These are phyloP conservation scores for Sycophila sp. DNA, from an alignment of 1,140 invertebrate genomes.

Conservation along the genomic window DNA sequence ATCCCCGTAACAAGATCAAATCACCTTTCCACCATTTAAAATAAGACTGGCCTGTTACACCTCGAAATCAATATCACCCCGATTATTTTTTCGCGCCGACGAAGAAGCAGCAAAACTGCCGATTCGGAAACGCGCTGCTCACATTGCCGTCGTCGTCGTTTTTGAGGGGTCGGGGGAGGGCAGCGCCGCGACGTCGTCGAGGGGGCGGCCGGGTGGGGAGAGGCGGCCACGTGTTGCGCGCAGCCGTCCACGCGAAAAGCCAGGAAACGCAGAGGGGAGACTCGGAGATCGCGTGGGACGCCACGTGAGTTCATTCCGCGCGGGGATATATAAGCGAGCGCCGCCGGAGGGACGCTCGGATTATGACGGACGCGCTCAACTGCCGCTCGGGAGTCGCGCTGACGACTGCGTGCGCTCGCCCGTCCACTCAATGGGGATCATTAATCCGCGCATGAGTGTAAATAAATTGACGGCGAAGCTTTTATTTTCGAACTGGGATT, in stretches of 20 bases:
- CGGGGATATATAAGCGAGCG: neutral
- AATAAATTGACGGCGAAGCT: no score
- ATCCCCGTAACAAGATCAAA: no score
- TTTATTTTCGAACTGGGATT: neutral
- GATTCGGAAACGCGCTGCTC: neutral
- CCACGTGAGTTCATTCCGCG: conserved; percentile 38
- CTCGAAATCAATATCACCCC: no score
- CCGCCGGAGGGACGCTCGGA: conserved; percentile 16
- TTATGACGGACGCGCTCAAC: no score
- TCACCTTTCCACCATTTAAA: no score
- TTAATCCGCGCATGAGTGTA: no score
- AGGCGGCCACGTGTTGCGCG: conserved; percentile 35
- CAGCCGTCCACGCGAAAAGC: conserved; percentile 2
- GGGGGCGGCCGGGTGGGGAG: neutral
- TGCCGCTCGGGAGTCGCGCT: no score
- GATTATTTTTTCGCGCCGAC: no score
- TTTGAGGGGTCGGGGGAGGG: no score
- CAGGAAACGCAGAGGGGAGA: conserved; percentile 9
- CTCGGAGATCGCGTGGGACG: conserved; percentile 34
- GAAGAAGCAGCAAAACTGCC: neutral
- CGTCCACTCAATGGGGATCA: no score
- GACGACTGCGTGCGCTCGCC: no score
- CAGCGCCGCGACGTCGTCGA: neutral
- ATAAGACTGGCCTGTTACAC: no score
- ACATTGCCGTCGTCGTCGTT: neutral